Evolutionary conservation across 2,797 vertebrate species (phyloP), one percentile per base, ranked within the genome.

Genomic region (Coreius guichenoti): DNA sequence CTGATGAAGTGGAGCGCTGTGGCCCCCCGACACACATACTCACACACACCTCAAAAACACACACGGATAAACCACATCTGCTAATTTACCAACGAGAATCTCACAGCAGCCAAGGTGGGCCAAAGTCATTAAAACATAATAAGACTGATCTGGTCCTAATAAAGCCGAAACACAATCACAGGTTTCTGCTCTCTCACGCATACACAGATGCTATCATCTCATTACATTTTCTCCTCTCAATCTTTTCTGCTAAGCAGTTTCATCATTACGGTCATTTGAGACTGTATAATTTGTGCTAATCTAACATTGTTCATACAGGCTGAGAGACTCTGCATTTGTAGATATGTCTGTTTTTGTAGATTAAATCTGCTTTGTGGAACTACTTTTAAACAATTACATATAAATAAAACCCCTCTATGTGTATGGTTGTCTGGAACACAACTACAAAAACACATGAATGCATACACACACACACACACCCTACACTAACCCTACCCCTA

Each of bases 31-130:
- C 76, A 51, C 75, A 26, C 43, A 49, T 54, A 26, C 65, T 45
- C 51, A 23, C 69, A 65, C 39, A 73, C 36, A 29, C 49, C 36
- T 8, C 67, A 36, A 8, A 78, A 63, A 56, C 26, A 67, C 78
- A 58, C 65, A 84, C 26, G 9, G 21, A 74, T 26, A 78, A 70
- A 79, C 36, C 87, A 88, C 86, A 91, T 88, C 87, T 88, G 90
- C 87, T 91, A 91, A 93, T 93, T 91, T 91, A 90, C 65, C 69
- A 76, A 86, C 33, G 36, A 63, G 11, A 77, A 77, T 82, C 80
- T 83, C 43, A 51, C 29, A 70, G 72, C 58, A 67, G 36, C 72
- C 23, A 43, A 51, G 80, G 80, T 82, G 63, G 65, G 39, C 80
- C 54, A 61, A 82, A 83, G 58, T 75, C 72, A 83, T 83, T 83